Base-by-base conservation (phyloP, 2,888 invertebrate species). In the Kryphioiulus occultus region DNA sequence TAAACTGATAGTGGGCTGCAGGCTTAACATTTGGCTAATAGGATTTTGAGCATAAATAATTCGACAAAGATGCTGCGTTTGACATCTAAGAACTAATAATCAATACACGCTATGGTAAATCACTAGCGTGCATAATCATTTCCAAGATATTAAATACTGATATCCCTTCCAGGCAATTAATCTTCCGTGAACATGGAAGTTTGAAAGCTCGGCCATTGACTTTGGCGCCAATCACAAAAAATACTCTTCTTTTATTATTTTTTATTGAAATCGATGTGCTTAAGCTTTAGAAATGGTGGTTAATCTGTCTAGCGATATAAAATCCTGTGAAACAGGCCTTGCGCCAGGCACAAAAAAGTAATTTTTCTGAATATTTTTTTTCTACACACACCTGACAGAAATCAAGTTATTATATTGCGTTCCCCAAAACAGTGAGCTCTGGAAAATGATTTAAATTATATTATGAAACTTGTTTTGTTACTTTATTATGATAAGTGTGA, bases 111-210 rank as follows among this genome's bases (percentile, higher is more conserved):
- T 68, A 68, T 68, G 68, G 68, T 19, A 26, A 68, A 68, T 68
- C 68, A 68, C 68, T 68, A 68, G 68, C 68, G 26, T 68, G 12
- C 68, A 68, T 68, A 68, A 68, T 68, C 26, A 68, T 68, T 68
- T 68, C 26, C 22, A 12, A 68, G 68, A 68, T 68, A 68, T 68
- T 68, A 68, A 68, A 68, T 26, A 26, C 68, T 68, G 68, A 68
- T 68, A n/a, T 68, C 3, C 68, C 68, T 10, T 68, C 9, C 22
- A 26, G 10, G 26, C 68, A 26, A 68, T 68, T 68, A 68, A 68
- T 68, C 26, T 68, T 68, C 68, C 26, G 26, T 68, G 26, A 68
- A n/a, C 68, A 26, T 22, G 26, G 9, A 17, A 47, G 68, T 68
- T 10, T 12, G 68, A 68, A 68, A 68, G 26, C 68, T 22, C 68